These are phyloP conservation scores for Alligator sinensis DNA, from an alignment of 2,113 vertebrate genomes.

Conservation along the genomic window DNA sequence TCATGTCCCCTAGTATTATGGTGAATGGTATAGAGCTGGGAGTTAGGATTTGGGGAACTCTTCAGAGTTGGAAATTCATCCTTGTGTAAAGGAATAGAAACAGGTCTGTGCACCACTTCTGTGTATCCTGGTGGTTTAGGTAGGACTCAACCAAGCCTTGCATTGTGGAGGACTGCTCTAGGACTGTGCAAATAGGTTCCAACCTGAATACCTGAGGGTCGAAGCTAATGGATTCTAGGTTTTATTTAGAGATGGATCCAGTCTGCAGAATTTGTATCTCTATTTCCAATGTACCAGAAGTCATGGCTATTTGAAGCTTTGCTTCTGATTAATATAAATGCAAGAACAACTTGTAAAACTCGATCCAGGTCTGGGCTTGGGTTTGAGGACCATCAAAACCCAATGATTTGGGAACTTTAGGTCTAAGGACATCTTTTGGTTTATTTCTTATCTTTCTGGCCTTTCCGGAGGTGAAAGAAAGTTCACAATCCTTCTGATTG, in stretches of 20 bases:
- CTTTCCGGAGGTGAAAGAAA: not conserved
- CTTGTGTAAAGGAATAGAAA: not conserved
- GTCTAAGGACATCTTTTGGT: not conserved
- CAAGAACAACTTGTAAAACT: not conserved
- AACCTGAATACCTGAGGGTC: not conserved
- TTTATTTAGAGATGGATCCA: not conserved
- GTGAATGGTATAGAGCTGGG: not conserved
- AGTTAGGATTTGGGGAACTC: not conserved
- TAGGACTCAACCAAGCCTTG: not conserved
- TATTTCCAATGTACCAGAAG: not conserved
- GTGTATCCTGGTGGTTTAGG: not conserved
- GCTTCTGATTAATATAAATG: not conserved
- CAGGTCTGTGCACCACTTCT: not conserved
- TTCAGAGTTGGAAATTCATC: not conserved
- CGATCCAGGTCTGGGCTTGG: not conserved
- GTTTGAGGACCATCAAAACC: not conserved
- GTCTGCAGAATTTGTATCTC: too few species aligned
- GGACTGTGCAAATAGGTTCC: not conserved
- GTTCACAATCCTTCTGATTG: not conserved
- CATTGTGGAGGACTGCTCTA: too few species aligned
- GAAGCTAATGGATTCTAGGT: not conserved
- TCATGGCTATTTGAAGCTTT: accelerated
- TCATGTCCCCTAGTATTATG: not conserved
- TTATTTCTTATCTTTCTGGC: not conserved
- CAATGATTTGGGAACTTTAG: not conserved